Evolutionary conservation across 2,888 invertebrate genomes (phyloP).

Genomic region (Parnassius glacialis): DNA sequence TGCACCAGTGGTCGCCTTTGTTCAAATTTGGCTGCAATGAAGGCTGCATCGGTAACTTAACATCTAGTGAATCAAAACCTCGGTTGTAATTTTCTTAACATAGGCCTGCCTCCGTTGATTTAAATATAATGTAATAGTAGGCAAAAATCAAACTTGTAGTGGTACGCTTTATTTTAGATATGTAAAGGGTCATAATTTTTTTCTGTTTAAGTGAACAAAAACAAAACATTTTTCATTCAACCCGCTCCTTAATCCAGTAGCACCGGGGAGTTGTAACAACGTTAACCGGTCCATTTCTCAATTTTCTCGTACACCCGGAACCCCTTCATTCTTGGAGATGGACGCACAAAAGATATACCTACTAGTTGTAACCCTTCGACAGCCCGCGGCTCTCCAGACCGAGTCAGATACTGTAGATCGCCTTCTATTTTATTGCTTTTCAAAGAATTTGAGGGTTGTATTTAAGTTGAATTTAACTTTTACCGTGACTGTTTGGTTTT

Average conservation of each 20-base stretch:
- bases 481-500: constrained; percentile 7
- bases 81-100: too few relatives aligned
- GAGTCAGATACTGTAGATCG: constrained; percentile 53
- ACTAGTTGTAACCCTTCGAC: constrained; percentile 55
- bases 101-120: too few relatives aligned
- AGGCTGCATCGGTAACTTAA: too few relatives aligned
- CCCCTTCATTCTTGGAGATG: constrained; percentile 58
- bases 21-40: too few relatives aligned
- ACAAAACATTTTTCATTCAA: constrained; percentile 71
- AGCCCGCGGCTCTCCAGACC: constrained; percentile 56
- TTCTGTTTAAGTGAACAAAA: constrained; percentile 40
- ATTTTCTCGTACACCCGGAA: constrained; percentile 59
- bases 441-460: constrained; percentile 42
- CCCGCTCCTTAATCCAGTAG: constrained; percentile 59
- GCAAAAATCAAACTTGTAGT: too few relatives aligned
- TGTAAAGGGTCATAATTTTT: not conserved
- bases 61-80: too few relatives aligned
- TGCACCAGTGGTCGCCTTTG: too few relatives aligned
- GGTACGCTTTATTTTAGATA: too few relatives aligned
- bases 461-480: constrained; percentile 24
- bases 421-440: constrained; percentile 67
- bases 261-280: constrained; percentile 70
- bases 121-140: too few relatives aligned
- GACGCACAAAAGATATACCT: constrained; percentile 61
- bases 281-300: constrained; percentile 81